A percentile compares a stretch with the other conserved stretches of the same genome.
Evolutionary conservation across 2,797 vertebrate genomes (phyloP).

Genomic region (Cynopterus sphinx): DNA sequence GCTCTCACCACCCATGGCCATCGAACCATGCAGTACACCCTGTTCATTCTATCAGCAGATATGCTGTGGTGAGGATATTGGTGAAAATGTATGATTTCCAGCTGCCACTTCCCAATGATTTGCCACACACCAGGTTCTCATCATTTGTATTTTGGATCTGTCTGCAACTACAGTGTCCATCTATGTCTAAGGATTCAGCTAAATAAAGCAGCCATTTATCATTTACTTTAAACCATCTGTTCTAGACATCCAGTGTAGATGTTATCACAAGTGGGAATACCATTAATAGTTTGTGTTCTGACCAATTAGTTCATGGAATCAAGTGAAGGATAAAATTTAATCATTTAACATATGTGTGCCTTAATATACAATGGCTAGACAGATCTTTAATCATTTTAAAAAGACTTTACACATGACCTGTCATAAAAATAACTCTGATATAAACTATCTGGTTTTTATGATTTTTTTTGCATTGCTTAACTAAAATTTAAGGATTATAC

Average conservation of each 20-base stretch:
- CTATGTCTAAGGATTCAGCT: neutral
- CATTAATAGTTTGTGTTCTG: constrained; percentile 25
- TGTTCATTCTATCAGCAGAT: neutral
- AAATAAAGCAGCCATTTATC: constrained; percentile 12
- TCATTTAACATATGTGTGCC: neutral
- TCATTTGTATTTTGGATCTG: neutral
- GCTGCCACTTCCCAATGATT: neutral
- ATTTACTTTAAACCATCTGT: neutral
- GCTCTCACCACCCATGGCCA: neutral
- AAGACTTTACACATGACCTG: neutral
- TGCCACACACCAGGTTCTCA: neutral
- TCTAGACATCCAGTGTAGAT: neutral
- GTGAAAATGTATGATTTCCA: neutral
- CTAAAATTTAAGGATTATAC: neutral
- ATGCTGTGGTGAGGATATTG: neutral
- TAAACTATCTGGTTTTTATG: neutral
- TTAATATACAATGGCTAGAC: neutral
- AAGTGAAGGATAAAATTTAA: neutral
- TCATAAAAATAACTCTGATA: neutral
- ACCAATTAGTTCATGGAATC: neutral
- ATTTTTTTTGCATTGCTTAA: neutral
- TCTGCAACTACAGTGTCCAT: neutral
- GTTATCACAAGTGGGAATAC: neutral
- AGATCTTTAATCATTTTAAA: neutral
- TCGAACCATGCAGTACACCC: neutral